Conservation (phyloP, 2,113 vertebrate species). For the Corvus hawaiiensis region DNA sequence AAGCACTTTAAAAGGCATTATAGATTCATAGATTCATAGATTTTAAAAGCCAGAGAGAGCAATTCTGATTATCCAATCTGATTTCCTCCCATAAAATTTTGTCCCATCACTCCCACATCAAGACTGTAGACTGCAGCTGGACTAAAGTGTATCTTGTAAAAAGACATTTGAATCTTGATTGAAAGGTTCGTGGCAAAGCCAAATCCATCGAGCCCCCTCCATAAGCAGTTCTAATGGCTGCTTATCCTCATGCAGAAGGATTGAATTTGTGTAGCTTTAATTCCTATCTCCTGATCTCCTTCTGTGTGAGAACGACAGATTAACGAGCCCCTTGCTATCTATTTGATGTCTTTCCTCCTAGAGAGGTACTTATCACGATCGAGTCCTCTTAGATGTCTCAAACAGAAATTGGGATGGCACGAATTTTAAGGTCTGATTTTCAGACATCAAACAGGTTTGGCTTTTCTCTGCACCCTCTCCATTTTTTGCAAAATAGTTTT, state of each 20-base stretch:
- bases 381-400: not conserved
- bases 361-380: not conserved
- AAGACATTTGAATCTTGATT: not conserved
- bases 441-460: not conserved
- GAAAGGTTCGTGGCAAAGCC: not conserved
- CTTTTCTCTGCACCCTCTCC: not conserved
- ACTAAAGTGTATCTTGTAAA: not conserved
- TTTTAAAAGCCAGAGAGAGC: conserved; percentile 29
- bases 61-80: conserved; percentile 32
- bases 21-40: conserved; percentile 36
- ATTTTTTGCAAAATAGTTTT: not conserved
- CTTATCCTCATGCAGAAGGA: not conserved
- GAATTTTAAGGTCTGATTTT: not conserved
- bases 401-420: not conserved
- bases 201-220: not conserved
- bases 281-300: not conserved
- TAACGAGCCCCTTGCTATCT: not conserved
- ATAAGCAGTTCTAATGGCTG: not conserved
- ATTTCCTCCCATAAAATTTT: not conserved
- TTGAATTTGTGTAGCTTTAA: not conserved
- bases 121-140: not conserved
- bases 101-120: not conserved
- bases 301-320: not conserved
- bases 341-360: not conserved
- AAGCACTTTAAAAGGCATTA: conserved; percentile 31